Conservation (phyloP, 1,140 invertebrate species). For the Asbolus verrucosus region DNA sequence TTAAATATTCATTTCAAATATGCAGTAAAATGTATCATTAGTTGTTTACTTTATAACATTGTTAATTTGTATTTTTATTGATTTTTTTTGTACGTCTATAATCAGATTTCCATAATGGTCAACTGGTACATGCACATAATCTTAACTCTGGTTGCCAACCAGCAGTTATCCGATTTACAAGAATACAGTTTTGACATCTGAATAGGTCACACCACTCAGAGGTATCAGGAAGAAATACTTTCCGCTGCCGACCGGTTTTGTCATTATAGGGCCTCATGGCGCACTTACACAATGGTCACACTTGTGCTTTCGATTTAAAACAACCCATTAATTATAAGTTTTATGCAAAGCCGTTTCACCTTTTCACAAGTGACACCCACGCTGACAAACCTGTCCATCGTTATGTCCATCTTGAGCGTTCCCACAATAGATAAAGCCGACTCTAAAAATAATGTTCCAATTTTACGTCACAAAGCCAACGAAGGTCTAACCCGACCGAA, state of each 20-base stretch:
- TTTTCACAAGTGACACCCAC: conserved; percentile 3
- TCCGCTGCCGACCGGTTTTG: conserved; percentile 8
- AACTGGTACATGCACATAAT: too few relatives aligned
- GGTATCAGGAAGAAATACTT: conserved; percentile 28
- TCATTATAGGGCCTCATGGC: conserved; percentile 5
- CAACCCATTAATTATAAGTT: conserved; percentile 5
- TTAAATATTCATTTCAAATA: too few relatives aligned
- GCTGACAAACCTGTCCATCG: neutral
- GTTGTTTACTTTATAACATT: too few relatives aligned
- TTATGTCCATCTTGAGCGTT: conserved; percentile 17
- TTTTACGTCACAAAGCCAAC: neutral
- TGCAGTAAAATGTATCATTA: too few relatives aligned
- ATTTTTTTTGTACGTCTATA: too few relatives aligned
- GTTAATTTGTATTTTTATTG: too few relatives aligned
- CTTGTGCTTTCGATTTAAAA: conserved; percentile 3
- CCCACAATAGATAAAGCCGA: neutral
- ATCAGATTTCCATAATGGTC: too few relatives aligned
- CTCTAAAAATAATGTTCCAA: neutral
- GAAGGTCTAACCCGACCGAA: neutral
- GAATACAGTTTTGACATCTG: too few relatives aligned
- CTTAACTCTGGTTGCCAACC: too few relatives aligned
- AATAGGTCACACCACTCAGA: conserved; percentile 1
- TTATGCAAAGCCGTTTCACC: conserved; percentile 14
- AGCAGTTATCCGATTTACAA: too few relatives aligned
- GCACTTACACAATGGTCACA: neutral